Evolutionary conservation across 1,140 invertebrate genomes (phyloP).

Genomic region (Chionoecetes opilio): DNA sequence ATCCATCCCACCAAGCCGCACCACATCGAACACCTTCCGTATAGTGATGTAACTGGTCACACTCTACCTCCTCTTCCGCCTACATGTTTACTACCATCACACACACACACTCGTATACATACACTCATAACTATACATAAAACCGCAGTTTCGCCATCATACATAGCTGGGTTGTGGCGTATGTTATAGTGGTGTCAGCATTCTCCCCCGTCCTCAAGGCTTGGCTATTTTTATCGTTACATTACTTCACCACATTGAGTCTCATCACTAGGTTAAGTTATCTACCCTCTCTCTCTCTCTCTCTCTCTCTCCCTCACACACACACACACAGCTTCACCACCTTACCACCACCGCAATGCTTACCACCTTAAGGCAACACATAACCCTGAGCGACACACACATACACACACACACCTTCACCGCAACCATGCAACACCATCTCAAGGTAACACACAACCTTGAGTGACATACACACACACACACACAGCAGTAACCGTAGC

Average conservation of each 20-base stretch:
- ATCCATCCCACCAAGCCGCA: background rate
- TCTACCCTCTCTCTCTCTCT: no score
- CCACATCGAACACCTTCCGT: background rate
- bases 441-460: background rate
- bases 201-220: no score
- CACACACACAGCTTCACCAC: background rate
- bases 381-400: background rate
- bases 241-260: no score
- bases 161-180: no score
- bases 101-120: no score
- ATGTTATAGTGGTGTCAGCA: no score
- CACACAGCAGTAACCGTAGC: background rate
- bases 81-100: background rate
- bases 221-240: no score
- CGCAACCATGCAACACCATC: slow-evolving; percentile 25
- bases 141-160: no score
- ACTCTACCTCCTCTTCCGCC: background rate
- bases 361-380: no score
- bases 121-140: no score
- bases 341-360: background rate
- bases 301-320: background rate
- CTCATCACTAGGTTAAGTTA: no score
- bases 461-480: background rate
- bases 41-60: no score
- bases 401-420: background rate